Conservation (phyloP, 2,113 vertebrate genomes). For the Phylloscopus trochiloides region DNA sequence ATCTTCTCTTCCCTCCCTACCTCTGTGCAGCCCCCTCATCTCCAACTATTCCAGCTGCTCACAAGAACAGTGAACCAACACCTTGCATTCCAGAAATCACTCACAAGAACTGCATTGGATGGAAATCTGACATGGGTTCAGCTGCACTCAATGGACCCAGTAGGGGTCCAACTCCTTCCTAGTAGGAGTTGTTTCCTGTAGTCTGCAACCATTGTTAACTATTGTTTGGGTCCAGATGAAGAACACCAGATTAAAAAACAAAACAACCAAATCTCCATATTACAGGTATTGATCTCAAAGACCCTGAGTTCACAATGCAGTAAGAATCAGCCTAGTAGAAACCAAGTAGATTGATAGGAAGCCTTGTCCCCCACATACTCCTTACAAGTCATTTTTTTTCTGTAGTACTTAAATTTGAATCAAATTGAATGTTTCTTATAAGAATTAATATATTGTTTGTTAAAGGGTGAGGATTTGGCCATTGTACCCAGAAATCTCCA, state of each 20-base stretch:
- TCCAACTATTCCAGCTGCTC: not conserved
- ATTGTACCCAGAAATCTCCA: not conserved
- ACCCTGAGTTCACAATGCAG: not conserved
- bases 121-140: not conserved
- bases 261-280: no score
- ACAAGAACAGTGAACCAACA: not conserved
- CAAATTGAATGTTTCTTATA: not conserved
- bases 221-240: not conserved
- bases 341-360: not conserved
- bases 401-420: not conserved
- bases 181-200: not conserved
- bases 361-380: no score
- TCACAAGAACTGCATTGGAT: not conserved
- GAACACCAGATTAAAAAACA: not conserved
- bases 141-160: not conserved
- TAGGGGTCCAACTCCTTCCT: no score
- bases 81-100: not conserved
- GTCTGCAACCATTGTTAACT: not conserved
- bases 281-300: not conserved
- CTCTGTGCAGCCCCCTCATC: not conserved
- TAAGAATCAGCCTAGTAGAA: not conserved
- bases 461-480: not conserved
- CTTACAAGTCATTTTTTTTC: not conserved
- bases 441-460: not conserved
- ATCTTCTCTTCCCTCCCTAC: not conserved